Percentiles rank a stretch among this genome's conserved stretches.
Conservation (phyloP, 2,797 vertebrate species). For the Dryobates pubescens region DNA sequence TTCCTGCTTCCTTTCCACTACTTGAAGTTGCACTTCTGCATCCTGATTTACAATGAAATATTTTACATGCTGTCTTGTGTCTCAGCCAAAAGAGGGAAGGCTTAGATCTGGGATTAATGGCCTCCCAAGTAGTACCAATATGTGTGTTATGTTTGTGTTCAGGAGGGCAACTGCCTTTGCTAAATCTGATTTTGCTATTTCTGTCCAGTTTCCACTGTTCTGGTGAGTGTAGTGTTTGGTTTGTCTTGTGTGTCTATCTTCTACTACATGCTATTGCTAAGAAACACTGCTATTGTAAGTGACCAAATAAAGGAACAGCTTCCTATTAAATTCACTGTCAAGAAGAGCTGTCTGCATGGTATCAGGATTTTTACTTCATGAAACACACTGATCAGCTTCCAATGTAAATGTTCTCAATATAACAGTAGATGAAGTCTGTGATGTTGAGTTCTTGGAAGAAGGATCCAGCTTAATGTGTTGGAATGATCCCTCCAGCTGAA, state of each 20-base stretch:
- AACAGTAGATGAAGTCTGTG: neutral
- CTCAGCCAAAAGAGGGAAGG: neutral
- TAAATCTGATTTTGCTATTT: neutral
- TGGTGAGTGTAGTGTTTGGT: neutral
- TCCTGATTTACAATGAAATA: neutral
- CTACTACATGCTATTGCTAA: conserved; percentile 56
- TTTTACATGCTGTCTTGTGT: neutral
- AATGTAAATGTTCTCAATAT: neutral
- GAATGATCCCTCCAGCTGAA: neutral
- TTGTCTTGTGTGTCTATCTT: neutral
- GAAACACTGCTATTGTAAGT: conserved; percentile 11
- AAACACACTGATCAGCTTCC: neutral
- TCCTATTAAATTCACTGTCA: neutral
- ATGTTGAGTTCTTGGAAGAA: neutral
- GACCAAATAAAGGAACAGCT: neutral
- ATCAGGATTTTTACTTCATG: neutral
- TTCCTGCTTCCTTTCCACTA: neutral
- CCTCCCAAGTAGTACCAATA: neutral
- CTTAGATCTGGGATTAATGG: neutral
- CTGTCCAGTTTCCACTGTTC: neutral
- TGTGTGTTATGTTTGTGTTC: neutral
- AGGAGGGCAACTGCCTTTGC: neutral
- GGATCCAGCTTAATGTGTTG: neutral
- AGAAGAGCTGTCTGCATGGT: neutral
- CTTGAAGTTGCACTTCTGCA: neutral